phyloP scores from a whole-genome alignment of 2,113 vertebrate species.

The Oxygymnocypris stewartii region DNA sequence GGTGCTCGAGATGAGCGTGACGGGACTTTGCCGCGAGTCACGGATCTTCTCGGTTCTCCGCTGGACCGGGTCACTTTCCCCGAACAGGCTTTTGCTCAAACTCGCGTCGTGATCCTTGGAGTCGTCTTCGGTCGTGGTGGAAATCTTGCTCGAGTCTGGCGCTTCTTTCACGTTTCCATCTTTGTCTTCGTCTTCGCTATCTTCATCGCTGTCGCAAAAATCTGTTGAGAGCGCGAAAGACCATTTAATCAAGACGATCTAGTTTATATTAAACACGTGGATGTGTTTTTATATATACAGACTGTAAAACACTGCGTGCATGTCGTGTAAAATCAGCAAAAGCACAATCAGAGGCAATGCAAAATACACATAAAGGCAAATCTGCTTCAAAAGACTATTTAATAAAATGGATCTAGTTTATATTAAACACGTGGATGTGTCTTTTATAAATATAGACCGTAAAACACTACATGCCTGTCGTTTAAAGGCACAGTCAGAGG shows the following conservation, averaged over 20 bases:
- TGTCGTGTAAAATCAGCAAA: not conserved
- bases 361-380: not conserved
- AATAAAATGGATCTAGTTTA: too few relatives aligned
- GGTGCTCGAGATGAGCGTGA: conserved; percentile 89
- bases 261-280: not conserved
- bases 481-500: not conserved
- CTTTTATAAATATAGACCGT: not conserved
- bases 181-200: conserved; percentile 93
- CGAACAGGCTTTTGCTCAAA: conserved; percentile 74
- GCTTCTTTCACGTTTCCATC: conserved; percentile 83
- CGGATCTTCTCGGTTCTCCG: conserved; percentile 83
- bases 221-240: conserved; percentile 61
- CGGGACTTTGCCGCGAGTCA: conserved; percentile 90
- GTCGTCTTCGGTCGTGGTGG: conserved; percentile 87
- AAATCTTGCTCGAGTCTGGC: conserved; percentile 86
- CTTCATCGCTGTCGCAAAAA: conserved; percentile 90
- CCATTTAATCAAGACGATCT: not conserved
- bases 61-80: conserved; percentile 64
- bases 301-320: not conserved
- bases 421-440: not conserved
- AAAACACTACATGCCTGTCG: not conserved
- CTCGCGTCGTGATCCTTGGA: conserved; percentile 80
- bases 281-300: not conserved
- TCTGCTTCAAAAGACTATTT: not conserved
- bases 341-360: not conserved